Evolutionary conservation across 2,113 vertebrate species (phyloP).

Genomic region (Amphilophus citrinellus): DNA sequence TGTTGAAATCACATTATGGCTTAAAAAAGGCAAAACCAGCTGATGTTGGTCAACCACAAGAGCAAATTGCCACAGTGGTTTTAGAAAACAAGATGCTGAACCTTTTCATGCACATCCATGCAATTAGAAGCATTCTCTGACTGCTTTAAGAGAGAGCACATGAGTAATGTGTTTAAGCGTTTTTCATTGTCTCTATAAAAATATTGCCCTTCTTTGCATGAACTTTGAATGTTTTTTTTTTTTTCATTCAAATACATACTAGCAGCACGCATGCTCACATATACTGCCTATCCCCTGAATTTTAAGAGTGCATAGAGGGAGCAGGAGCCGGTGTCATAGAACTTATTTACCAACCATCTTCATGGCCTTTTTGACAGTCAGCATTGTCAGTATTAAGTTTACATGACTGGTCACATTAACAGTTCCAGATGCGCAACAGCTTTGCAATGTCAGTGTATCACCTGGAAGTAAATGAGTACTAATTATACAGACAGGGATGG

Average conservation of each 20-base stretch:
- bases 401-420: not conserved
- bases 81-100: conserved; percentile 20
- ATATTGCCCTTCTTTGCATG: not conserved
- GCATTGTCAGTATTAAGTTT: not conserved
- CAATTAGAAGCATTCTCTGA: not conserved
- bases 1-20: conserved; percentile 5
- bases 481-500: not conserved
- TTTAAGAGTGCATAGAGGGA: not conserved
- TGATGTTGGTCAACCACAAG: conserved; percentile 29
- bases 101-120: not conserved
- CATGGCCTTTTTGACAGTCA: not conserved
- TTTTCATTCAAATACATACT: not conserved
- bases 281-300: not conserved
- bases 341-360: not conserved
- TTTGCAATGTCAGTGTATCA: not conserved
- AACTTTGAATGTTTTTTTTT: not conserved
- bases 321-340: too few relatives aligned
- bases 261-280: conserved; percentile 6
- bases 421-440: not conserved
- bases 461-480: conserved; percentile 6
- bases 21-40: conserved; percentile 21
- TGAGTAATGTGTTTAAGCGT: not conserved
- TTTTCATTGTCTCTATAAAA: not conserved
- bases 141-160: not conserved
- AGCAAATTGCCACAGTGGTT: conserved; percentile 10